phyloP scores from a whole-genome alignment of 2,797 vertebrate genomes.

The Alfaro cultratus region DNA sequence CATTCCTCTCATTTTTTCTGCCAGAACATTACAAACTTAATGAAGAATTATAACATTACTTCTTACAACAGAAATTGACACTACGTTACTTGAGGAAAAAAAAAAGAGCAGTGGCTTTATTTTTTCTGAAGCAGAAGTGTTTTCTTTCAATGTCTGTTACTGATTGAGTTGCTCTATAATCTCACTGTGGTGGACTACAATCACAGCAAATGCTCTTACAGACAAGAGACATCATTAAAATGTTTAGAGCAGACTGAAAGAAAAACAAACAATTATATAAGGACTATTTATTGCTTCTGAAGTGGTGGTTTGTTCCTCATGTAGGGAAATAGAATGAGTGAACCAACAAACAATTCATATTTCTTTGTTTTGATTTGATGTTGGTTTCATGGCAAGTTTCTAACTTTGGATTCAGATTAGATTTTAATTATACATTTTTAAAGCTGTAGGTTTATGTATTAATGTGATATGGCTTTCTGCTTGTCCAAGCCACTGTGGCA shows the following conservation, averaged over 20 bases:
- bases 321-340: background rate
- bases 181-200: constrained; percentile 12
- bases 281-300: constrained; percentile 18
- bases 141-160: background rate
- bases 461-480: constrained; percentile 39
- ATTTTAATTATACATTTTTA: constrained; percentile 50
- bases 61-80: background rate
- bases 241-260: constrained; percentile 33
- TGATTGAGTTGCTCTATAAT: constrained; percentile 3
- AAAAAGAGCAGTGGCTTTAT: background rate
- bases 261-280: constrained; percentile 40
- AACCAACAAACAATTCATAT: background rate
- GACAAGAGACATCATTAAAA: constrained; percentile 47
- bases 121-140: background rate
- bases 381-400: constrained; percentile 38
- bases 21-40: background rate
- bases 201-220: constrained; percentile 28
- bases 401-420: constrained; percentile 50
- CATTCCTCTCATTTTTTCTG: background rate
- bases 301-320: constrained; percentile 28
- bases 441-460: constrained; percentile 24
- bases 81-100: background rate
- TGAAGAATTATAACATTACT: background rate
- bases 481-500: constrained; percentile 47
- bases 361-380: background rate